Conservation (phyloP, 2,888 invertebrate species). For the Ceriagrion tenellum region DNA sequence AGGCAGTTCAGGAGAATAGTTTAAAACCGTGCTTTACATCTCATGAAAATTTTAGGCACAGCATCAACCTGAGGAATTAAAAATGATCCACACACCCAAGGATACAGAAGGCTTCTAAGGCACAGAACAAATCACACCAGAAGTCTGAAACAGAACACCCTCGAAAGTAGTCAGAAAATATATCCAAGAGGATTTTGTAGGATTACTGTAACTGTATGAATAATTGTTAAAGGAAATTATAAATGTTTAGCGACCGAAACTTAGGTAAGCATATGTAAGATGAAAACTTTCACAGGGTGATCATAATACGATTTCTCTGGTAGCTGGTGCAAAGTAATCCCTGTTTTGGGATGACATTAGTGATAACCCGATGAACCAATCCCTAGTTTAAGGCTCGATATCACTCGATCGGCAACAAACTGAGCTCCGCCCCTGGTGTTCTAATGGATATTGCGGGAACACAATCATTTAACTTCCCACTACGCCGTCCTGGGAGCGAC, state of each 20-base stretch:
- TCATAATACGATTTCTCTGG: not conserved
- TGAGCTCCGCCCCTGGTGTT: not conserved
- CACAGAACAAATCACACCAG: no score
- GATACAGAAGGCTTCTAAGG: no score
- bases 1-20: no score
- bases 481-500: not conserved
- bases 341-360: not conserved
- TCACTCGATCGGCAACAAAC: not conserved
- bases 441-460: not conserved
- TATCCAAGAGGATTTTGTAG: no score
- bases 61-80: no score
- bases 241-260: not conserved
- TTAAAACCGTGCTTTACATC: no score
- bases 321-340: not conserved
- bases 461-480: slow-evolving; percentile 8
- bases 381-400: not conserved
- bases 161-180: no score
- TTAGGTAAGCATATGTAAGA: not conserved
- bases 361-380: not conserved
- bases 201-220: no score
- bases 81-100: no score
- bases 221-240: not conserved
- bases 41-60: no score
- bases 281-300: not conserved
- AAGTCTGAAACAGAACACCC: no score